These are phyloP conservation scores for Podiceps cristatus DNA, from an alignment of 2,113 vertebrate genomes.

Conservation along the genomic window DNA sequence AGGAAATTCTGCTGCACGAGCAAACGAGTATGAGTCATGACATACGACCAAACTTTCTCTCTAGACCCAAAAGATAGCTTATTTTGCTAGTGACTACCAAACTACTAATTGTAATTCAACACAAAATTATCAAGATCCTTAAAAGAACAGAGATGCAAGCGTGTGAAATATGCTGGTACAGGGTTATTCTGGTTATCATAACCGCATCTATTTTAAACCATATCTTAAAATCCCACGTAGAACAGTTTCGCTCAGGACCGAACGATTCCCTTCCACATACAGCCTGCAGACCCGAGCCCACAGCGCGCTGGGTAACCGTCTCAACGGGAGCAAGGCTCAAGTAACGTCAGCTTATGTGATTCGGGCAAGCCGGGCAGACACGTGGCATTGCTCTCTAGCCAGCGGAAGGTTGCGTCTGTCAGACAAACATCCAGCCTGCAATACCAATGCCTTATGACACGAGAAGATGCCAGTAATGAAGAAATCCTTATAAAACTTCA, in stretches of 20 bases:
- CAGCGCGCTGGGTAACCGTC: rapidly evolving
- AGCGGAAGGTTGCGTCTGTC: background rate
- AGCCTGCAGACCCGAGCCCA: background rate
- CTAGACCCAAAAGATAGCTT: background rate
- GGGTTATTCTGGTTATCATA: background rate
- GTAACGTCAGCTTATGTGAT: rapidly evolving
- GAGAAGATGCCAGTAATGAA: background rate
- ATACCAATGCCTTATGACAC: rapidly evolving
- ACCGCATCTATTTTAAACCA: background rate
- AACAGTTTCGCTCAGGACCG: rapidly evolving
- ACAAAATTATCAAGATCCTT: background rate
- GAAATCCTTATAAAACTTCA: background rate
- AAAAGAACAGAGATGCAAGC: background rate
- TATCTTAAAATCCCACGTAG: background rate
- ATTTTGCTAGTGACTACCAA: background rate
- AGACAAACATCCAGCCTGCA: background rate
- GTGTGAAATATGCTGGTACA: background rate
- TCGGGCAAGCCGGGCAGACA: background rate
- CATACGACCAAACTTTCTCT: background rate
- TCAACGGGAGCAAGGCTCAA: background rate
- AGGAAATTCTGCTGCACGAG: background rate
- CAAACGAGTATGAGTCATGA: background rate
- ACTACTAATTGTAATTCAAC: background rate
- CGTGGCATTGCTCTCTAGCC: background rate
- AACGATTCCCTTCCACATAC: rapidly evolving